Evolutionary conservation across 2,113 vertebrate species (phyloP).

Genomic region (Podilymbus podiceps): DNA sequence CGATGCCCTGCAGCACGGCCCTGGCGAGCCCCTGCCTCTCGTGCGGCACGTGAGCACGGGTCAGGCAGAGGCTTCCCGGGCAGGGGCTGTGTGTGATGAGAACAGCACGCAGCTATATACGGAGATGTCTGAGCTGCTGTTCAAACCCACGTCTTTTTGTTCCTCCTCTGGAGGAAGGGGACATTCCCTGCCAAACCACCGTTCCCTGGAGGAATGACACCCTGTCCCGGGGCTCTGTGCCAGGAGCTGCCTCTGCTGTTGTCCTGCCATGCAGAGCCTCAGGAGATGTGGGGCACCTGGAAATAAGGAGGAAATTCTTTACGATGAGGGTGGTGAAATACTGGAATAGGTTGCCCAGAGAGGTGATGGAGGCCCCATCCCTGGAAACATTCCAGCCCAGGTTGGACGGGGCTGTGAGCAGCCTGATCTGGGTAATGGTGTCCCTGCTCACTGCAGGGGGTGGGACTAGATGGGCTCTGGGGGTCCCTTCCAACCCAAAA

Average conservation of each 20-base stretch:
- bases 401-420: too few relatives aligned
- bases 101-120: not conserved
- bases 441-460: too few relatives aligned
- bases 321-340: too few relatives aligned
- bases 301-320: too few relatives aligned
- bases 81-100: not conserved
- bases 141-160: not conserved
- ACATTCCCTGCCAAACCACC: not conserved
- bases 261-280: not conserved
- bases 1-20: accelerated
- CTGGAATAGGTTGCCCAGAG: too few relatives aligned
- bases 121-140: not conserved
- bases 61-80: not conserved
- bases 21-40: not conserved
- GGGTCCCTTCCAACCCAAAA: too few relatives aligned
- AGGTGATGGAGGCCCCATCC: too few relatives aligned
- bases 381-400: too few relatives aligned
- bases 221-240: not conserved
- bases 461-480: too few relatives aligned
- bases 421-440: too few relatives aligned
- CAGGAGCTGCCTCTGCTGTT: not conserved
- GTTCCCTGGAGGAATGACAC: not conserved
- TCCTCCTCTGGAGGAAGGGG: not conserved
- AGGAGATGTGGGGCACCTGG: not conserved
- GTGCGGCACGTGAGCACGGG: accelerated